Base-by-base conservation (phyloP, 2,113 vertebrate genomes). In the Montifringilla adamsi region DNA sequence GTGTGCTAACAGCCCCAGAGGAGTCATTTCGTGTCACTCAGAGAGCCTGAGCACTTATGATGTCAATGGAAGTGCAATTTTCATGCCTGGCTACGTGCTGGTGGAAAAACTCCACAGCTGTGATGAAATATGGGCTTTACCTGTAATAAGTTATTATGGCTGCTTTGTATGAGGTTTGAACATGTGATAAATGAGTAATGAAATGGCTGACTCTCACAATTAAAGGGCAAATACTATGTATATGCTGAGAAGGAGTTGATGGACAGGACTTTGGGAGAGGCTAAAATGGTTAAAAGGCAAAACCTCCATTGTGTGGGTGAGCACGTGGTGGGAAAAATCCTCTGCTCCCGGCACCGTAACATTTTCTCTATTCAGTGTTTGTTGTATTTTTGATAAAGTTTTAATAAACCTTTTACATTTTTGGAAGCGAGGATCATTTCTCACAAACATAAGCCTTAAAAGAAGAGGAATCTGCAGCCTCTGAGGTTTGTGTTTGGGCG, bases 1-100 rank as follows among this genome's bases (percentile, higher is more conserved):
- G 74, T 41, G 62, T 33, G 84, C 50, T 74, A 94, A 95, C 21
- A 75, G 89, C 74, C 96, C 89, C 96, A 56, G 15, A 59, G 94
- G 92, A 96, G 86, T 79, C 66, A 66, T 95, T 95, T 44, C 3
- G 2, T 86, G 92, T 95, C 93, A 85, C 11, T 30, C 3, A 16
- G 15, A 78, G 82, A 93, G 63, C 43, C 73, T 69, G 39, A 87
- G 90, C 9, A 33, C 49, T 96, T 77, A n/a, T 22, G 39, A 59
- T 96, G 77, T 9, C 96, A 87, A 18, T 90, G 26, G 37, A 88
- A 90, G 78, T 53, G 81, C 22, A 6, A 6, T 84, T 92, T 97
- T 89, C 94, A 90, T 84, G 62, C 86, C 53, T 83, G 7, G 47
- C 17, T 58, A n/a, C 35, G 82, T 46, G 30, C 75, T 67, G 27